phyloP scores from a whole-genome alignment of 2,888 invertebrate genomes.

The Cactoblastis cactorum region DNA sequence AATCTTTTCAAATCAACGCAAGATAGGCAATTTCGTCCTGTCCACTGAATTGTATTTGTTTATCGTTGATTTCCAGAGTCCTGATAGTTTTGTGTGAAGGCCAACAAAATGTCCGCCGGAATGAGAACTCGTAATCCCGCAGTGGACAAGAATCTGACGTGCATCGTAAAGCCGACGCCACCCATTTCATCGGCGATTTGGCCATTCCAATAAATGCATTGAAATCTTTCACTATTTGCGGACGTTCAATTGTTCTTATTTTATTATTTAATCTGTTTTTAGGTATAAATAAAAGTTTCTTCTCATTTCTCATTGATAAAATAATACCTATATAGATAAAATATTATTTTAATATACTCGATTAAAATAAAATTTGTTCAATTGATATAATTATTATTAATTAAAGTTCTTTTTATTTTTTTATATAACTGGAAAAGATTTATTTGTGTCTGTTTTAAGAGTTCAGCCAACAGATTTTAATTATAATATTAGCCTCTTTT shows the following conservation, averaged over 20 bases:
- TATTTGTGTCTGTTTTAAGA: not conserved
- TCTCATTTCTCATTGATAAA: too few species aligned
- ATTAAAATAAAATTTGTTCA: too few species aligned
- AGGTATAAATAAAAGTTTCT: too few species aligned
- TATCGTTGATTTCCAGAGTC: not conserved
- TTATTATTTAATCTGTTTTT: too few species aligned
- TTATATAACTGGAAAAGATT: too few species aligned
- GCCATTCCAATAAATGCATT: not conserved
- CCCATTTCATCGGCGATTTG: slow-evolving; percentile 14
- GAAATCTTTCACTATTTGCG: too few species aligned
- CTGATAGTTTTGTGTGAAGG: slow-evolving; percentile 20
- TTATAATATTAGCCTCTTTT: not conserved
- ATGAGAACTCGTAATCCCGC: slow-evolving; percentile 33
- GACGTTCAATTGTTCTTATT: too few species aligned
- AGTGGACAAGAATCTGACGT: slow-evolving; percentile 41
- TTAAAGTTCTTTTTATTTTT: too few species aligned
- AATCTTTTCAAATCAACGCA: not conserved
- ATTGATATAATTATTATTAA: too few species aligned
- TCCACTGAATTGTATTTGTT: slow-evolving; percentile 1
- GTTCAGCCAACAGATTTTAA: not conserved
- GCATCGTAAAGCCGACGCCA: slow-evolving; percentile 34
- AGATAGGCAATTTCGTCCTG: not conserved
- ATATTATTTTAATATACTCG: too few species aligned
- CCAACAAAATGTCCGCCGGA: slow-evolving; percentile 14
- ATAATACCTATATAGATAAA: too few species aligned